These are phyloP conservation scores for Passer montanus DNA, from an alignment of 2,113 vertebrate genomes.

Conservation along the genomic window DNA sequence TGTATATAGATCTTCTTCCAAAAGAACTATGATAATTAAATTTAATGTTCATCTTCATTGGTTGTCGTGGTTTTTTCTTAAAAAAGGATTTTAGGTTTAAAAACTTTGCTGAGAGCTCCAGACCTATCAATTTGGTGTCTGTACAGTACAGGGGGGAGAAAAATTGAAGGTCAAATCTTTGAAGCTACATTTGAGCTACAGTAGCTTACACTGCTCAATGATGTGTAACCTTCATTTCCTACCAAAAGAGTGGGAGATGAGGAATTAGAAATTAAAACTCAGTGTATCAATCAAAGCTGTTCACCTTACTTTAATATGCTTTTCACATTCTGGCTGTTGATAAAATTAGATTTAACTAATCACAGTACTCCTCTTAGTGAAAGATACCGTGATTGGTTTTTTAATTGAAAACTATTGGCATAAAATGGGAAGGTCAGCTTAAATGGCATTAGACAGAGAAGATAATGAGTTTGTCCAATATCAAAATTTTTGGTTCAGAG, in stretches of 20 bases:
- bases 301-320: constrained; percentile 32
- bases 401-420: constrained; percentile 49
- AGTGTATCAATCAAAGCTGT: constrained; percentile 33
- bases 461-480: constrained; percentile 14
- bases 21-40: not conserved
- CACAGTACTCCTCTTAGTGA: constrained; percentile 22
- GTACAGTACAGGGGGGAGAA: not conserved
- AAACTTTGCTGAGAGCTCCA: not conserved
- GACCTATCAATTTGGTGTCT: not conserved
- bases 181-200: not conserved
- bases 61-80: not conserved
- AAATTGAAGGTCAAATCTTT: constrained; percentile 1
- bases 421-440: constrained; percentile 40
- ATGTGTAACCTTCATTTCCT: constrained; percentile 28
- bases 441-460: constrained; percentile 3
- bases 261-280: constrained; percentile 24
- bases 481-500: not conserved
- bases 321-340: constrained; percentile 44
- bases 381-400: constrained; percentile 24
- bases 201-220: not conserved
- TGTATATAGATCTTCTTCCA: not conserved
- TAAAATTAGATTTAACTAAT: constrained; percentile 64
- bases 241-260: not conserved
- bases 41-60: not conserved
- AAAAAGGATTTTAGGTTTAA: not conserved